Base-by-base conservation (phyloP, 53 echinoderm and acorn worm genomes). In the Crossaster papposus region DNA sequence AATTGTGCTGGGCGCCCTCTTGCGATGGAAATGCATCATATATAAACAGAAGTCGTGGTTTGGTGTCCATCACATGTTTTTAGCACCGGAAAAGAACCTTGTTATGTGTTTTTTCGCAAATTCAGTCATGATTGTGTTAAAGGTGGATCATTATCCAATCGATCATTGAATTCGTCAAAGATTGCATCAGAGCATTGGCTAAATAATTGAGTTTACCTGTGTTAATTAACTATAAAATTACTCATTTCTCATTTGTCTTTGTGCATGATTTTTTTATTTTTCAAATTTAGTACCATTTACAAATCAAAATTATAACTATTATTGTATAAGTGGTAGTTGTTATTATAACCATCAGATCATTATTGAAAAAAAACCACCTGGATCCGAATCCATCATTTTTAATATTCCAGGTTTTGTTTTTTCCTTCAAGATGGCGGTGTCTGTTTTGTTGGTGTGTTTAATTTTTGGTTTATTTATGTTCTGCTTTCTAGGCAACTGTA, bases 1-100 rank as follows among this genome's bases (percentile, higher is more conserved):
- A 30, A 81, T 17, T 64, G 35, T 81, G 58, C 1, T 35, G 22
- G 33, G 62, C 81, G 81, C 81, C 81, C 81, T 81, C 81, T 63
- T 64, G 58, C 4, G 81, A 58, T 30, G 0, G 28, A 68, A 68
- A 26, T 68, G 28, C 20, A 11, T 68, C 0, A 28, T n/a, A n/a
- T n/a, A n/a, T 28, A 26, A 68, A 11, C 79, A 79, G 79, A 79
- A 29, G 51, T 7, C 54, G 36, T 79, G 34, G 54, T 52, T 44
- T 28, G 28, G 30, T 77, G 28, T 35, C 9, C 32, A 32, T 74
- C 75, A 74, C 34, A 2, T 17, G 75, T 74, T 35, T 35, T 8
- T 23, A 74, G 75, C 36, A 44, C 0, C 9, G 44, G 44, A 44
- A 44, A 44, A 44, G 44, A 44, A 5, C 5, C 9, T 44, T 44